A percentile compares a stretch with the other conserved stretches of the same genome.
phyloP scores from a whole-genome alignment of 2,113 vertebrate genomes.

The Formicarius rufipectus region DNA sequence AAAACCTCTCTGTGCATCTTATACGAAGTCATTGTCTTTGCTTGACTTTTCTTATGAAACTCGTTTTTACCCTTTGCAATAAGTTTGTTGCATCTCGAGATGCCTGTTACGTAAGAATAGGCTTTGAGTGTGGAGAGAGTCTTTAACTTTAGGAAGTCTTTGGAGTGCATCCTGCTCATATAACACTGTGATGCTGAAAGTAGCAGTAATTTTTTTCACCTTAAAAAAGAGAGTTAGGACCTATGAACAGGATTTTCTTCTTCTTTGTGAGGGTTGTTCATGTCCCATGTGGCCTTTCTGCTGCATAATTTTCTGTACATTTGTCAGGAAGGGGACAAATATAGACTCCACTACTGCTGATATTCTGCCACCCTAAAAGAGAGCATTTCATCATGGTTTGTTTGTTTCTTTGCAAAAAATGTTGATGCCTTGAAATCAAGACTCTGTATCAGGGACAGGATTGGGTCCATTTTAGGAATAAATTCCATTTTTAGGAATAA shows the following conservation, averaged over 20 bases:
- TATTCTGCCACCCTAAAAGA: background rate
- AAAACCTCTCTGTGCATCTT: background rate
- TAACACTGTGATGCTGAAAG: background rate
- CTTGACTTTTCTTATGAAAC: background rate
- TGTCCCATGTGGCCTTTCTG: background rate
- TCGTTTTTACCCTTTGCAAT: background rate
- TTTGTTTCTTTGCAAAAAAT: background rate
- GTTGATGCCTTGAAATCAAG: background rate
- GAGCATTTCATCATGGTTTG: background rate
- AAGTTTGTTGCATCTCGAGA: background rate
- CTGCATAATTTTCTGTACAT: background rate
- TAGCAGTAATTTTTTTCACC: background rate
- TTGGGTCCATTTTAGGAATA: background rate
- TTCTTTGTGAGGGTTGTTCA: background rate
- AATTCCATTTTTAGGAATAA: no score
- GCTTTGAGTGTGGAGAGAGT: background rate
- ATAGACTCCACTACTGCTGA: background rate
- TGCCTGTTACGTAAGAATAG: background rate
- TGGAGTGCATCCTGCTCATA: background rate
- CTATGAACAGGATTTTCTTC: background rate
- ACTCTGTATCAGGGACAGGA: background rate
- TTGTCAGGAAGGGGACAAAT: background rate
- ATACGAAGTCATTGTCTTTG: background rate
- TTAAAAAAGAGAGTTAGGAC: background rate
- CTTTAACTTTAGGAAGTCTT: background rate